Evolutionary conservation across 2,113 vertebrate species (phyloP).

Genomic region (Psittacus erithacus): DNA sequence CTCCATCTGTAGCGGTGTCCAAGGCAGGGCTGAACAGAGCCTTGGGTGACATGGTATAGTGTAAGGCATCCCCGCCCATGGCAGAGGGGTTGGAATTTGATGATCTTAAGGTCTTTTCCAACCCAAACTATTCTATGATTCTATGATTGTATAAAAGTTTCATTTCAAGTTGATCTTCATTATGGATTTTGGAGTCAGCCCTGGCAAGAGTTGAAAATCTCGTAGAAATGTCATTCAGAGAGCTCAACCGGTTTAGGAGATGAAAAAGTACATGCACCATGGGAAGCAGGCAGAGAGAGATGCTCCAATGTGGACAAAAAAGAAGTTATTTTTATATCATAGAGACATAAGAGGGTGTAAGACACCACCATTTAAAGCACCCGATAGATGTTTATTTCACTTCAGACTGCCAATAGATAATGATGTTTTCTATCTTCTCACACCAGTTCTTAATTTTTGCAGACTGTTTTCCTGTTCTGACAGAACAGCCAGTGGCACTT

Average conservation of each 20-base stretch:
- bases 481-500: background rate
- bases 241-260: background rate
- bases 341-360: background rate
- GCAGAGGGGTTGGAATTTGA: background rate
- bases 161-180: background rate
- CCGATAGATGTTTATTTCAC: background rate
- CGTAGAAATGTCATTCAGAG: background rate
- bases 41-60: background rate
- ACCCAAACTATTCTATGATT: background rate
- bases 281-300: background rate
- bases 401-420: background rate
- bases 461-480: background rate
- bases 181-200: background rate
- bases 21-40: background rate
- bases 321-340: background rate
- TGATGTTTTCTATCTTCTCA: background rate
- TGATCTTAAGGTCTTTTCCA: background rate
- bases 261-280: accelerated
- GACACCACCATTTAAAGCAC: background rate
- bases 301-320: background rate
- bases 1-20: background rate
- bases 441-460: background rate
- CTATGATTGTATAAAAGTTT: background rate
- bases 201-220: background rate
- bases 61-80: background rate